A percentile compares a stretch with the other conserved stretches of the same genome.
phyloP scores from a whole-genome alignment of 2,888 invertebrate genomes.

The Mythimna ferrago region DNA sequence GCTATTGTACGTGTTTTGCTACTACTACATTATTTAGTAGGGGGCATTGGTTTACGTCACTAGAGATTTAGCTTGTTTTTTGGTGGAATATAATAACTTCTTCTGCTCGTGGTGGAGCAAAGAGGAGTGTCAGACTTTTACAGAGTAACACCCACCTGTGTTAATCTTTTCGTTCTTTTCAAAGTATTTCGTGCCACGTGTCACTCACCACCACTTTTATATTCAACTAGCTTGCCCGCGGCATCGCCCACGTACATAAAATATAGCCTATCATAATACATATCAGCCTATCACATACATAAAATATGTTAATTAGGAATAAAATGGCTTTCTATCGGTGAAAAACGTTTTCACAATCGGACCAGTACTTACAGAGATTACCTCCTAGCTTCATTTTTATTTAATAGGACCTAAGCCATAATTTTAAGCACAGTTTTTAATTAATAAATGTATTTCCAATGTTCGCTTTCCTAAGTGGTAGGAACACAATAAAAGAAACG shows the following conservation, averaged over 20 bases:
- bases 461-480: constrained; percentile 67
- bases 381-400: constrained; percentile 13
- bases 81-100: not conserved
- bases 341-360: too few relatives aligned
- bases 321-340: too few relatives aligned
- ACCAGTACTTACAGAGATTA: not conserved
- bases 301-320: too few relatives aligned
- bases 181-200: too few relatives aligned
- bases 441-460: constrained; percentile 76
- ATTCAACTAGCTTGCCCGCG: too few relatives aligned
- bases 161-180: not conserved
- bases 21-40: constrained; percentile 19
- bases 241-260: too few relatives aligned
- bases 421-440: constrained; percentile 70
- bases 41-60: not conserved
- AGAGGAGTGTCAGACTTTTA: not conserved
- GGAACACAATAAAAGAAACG: constrained; percentile 71
- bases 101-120: not conserved
- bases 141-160: not conserved
- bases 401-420: constrained; percentile 8
- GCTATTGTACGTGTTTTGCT: constrained; percentile 9
- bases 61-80: not conserved
- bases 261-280: too few relatives aligned
- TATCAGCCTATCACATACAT: too few relatives aligned
- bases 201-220: too few relatives aligned